These are phyloP conservation scores for Thereuonema tuberculata DNA, from an alignment of 1,140 invertebrate species.

Conservation along the genomic window DNA sequence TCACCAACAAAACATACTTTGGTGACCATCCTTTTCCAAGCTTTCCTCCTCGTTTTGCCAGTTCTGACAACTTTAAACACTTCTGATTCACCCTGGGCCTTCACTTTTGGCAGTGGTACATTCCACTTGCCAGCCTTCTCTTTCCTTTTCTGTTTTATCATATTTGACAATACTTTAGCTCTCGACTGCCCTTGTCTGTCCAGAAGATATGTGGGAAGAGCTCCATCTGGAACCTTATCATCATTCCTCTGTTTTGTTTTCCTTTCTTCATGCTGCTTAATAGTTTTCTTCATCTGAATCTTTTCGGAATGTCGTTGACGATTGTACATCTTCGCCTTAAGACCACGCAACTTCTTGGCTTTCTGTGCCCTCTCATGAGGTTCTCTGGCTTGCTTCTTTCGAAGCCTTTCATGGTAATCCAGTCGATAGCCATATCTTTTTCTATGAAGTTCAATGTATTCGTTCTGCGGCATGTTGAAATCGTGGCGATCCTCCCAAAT, in stretches of 20 bases:
- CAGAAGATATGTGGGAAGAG: slow-evolving; percentile 87
- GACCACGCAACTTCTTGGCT: slow-evolving; percentile 79
- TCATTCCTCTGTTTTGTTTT: slow-evolving; percentile 67
- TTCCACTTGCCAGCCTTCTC: slow-evolving; percentile 99
- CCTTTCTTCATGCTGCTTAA: slow-evolving; percentile 81
- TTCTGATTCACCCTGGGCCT: slow-evolving; percentile 93
- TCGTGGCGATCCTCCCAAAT: too few species aligned
- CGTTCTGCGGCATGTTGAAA: slow-evolving; percentile 92
- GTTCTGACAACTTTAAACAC: slow-evolving; percentile 90
- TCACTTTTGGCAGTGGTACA: slow-evolving; percentile 96
- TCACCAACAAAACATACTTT: slow-evolving; percentile 98
- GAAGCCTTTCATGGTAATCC: slow-evolving; percentile 93
- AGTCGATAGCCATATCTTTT: slow-evolving; percentile 90
- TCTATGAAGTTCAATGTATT: slow-evolving; percentile 95
- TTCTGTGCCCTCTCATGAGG: slow-evolving; percentile 79
- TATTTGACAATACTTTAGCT: slow-evolving; percentile 94
- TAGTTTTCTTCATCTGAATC: slow-evolving; percentile 98
- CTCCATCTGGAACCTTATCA: slow-evolving; percentile 72
- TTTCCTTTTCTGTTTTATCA: slow-evolving; percentile 99
- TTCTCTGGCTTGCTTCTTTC: slow-evolving; percentile 87
- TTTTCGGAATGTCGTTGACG: slow-evolving; percentile 95
- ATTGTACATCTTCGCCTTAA: slow-evolving; percentile 97
- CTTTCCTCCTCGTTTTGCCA: slow-evolving; percentile 89
- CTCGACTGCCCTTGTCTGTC: slow-evolving; percentile 89
- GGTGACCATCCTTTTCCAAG: slow-evolving; percentile 99